Percentiles rank a stretch among this genome's conserved stretches.
Evolutionary conservation across 2,797 vertebrate species (phyloP).

Genomic region (Manis pentadactyla): DNA sequence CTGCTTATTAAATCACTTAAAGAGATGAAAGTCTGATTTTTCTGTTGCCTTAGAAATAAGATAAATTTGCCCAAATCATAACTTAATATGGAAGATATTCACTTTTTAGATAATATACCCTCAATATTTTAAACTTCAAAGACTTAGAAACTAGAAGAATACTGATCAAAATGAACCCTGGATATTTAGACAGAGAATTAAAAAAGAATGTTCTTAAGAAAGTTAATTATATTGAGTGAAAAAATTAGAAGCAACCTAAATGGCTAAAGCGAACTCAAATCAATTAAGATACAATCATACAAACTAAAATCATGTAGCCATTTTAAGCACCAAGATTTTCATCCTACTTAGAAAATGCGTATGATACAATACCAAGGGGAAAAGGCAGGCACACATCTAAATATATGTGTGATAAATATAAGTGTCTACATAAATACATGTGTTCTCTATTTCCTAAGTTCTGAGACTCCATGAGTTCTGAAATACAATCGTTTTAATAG

Average conservation of each 20-base stretch:
- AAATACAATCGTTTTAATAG: constrained; percentile 71
- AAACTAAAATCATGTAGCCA: constrained; percentile 28
- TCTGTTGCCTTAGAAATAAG: neutral
- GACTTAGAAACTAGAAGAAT: neutral
- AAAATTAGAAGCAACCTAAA: constrained; percentile 29
- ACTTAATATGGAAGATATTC: neutral
- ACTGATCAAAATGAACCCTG: neutral
- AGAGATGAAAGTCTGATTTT: constrained; percentile 59
- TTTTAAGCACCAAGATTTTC: neutral
- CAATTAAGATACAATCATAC: neutral
- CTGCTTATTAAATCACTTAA: constrained; percentile 74
- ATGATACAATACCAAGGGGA: neutral
- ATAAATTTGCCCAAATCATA: neutral
- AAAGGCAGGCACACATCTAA: constrained; percentile 45
- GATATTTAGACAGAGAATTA: neutral
- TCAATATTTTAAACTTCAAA: neutral
- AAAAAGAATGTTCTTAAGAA: neutral
- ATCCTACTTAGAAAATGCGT: neutral
- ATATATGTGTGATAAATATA: constrained; percentile 58
- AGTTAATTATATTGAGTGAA: constrained; percentile 26
- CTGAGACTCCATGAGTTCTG: constrained; percentile 63
- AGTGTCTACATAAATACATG: constrained; percentile 57
- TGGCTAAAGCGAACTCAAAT: neutral
- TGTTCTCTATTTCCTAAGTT: constrained; percentile 50
- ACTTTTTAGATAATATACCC: neutral